A percentile compares a stretch with the other conserved stretches of the same genome.
Evolutionary conservation across 2,888 invertebrate genomes (phyloP).

Genomic region (Stenoptilia bipunctidactyla): DNA sequence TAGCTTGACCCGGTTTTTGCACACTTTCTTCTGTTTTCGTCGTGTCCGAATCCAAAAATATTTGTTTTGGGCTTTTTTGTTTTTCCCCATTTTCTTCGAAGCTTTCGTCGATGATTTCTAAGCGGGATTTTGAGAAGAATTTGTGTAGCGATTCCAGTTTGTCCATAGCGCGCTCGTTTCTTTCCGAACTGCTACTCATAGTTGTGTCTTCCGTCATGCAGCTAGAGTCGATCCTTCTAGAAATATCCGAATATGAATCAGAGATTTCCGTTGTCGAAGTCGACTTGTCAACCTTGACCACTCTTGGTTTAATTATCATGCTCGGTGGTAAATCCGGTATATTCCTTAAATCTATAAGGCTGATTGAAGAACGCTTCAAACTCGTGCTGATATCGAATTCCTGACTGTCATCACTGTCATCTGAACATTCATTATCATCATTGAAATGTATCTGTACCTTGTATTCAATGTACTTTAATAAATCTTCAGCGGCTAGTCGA

Average conservation of each 20-base stretch:
- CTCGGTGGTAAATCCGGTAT: constrained; percentile 59
- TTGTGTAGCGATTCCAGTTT: constrained; percentile 54
- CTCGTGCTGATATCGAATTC: constrained; percentile 47
- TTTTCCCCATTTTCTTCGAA: constrained; percentile 43
- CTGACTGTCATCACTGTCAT: constrained; percentile 20
- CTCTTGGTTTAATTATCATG: constrained; percentile 51
- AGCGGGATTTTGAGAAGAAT: constrained; percentile 54
- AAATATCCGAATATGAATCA: constrained; percentile 45
- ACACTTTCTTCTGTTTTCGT: constrained; percentile 17
- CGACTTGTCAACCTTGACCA: constrained; percentile 47
- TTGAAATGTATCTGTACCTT: constrained; percentile 35
- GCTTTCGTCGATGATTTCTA: constrained; percentile 60
- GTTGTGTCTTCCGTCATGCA: constrained; percentile 57
- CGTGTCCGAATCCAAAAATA: constrained; percentile 5
- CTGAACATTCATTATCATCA: constrained; percentile 25
- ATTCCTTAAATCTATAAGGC: constrained; percentile 50
- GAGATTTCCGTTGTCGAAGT: constrained; percentile 58
- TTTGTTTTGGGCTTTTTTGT: constrained; percentile 23
- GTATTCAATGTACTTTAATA: constrained; percentile 43
- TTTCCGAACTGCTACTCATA: constrained; percentile 35
- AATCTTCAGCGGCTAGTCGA: constrained; percentile 38
- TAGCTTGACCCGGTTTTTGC: constrained; percentile 44
- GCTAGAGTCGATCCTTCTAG: constrained; percentile 42
- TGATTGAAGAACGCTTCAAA: constrained; percentile 45
- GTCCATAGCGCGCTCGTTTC: constrained; percentile 45